These are phyloP conservation scores for Empis stercorea DNA, from an alignment of 2,888 invertebrate species.

Conservation along the genomic window DNA sequence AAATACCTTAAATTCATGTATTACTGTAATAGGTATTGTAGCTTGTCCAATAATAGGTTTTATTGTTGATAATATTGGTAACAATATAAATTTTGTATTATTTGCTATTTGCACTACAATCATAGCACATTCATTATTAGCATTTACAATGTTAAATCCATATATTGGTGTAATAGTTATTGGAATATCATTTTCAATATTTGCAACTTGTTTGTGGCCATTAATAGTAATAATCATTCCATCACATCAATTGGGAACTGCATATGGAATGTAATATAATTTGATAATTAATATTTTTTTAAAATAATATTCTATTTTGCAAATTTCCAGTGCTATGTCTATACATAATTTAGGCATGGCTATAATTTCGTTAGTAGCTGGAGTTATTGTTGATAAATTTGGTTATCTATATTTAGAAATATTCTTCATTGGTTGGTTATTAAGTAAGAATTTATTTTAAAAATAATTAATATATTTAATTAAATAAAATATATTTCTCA, in stretches of 20 bases:
- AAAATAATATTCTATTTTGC: too few relatives aligned
- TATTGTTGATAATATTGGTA: slow-evolving; percentile 77
- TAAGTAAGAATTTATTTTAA: slow-evolving; percentile 44
- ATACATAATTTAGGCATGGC: slow-evolving; percentile 92
- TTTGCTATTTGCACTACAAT: slow-evolving; percentile 58
- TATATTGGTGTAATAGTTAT: slow-evolving; percentile 59
- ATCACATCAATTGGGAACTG: slow-evolving; percentile 86
- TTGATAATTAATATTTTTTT: too few relatives aligned
- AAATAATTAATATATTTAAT: neutral
- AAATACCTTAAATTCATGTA: slow-evolving; percentile 73
- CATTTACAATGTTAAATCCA: slow-evolving; percentile 48
- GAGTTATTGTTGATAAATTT: slow-evolving; percentile 72
- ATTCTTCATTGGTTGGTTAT: slow-evolving; percentile 78
- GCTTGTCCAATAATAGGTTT: slow-evolving; percentile 81
- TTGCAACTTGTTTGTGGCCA: slow-evolving; percentile 94
- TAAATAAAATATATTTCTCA: slow-evolving; percentile 11
- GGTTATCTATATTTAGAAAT: slow-evolving; percentile 83
- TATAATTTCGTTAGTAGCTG: slow-evolving; percentile 69
- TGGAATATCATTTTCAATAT: slow-evolving; percentile 81
- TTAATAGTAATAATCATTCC: slow-evolving; percentile 84
- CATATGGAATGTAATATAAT: slow-evolving; percentile 97
- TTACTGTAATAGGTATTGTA: slow-evolving; percentile 71
- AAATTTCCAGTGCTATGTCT: slow-evolving; percentile 87
- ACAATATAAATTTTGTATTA: slow-evolving; percentile 82
- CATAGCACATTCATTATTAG: slow-evolving; percentile 47